Evolutionary conservation across 1,140 invertebrate species (phyloP).

Genomic region (Theocolax elegans): DNA sequence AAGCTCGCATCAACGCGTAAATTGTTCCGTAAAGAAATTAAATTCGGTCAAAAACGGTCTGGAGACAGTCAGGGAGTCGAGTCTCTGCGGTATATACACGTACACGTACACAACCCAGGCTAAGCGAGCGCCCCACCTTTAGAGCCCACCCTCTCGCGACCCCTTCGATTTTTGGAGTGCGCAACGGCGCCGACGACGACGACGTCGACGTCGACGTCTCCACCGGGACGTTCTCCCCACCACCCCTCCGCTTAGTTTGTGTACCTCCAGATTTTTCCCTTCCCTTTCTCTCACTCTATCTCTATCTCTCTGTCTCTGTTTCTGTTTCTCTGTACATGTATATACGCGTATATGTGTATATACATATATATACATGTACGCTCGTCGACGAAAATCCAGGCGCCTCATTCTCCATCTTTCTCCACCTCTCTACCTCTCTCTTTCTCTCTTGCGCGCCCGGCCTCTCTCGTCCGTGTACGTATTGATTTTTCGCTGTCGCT

Average conservation of each 20-base stretch:
- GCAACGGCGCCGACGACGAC: not conserved
- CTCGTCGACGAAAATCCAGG: not conserved
- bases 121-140: no score
- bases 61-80: no score
- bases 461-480: conserved; percentile 10
- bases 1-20: no score
- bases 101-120: not conserved
- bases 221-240: not conserved
- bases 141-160: not conserved
- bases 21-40: no score
- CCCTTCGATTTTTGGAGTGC: conserved; percentile 17
- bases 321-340: not conserved
- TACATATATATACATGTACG: not conserved
- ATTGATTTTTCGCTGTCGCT: conserved; percentile 39
- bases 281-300: not conserved
- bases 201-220: conserved; percentile 22
- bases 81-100: not conserved
- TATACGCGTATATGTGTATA: not conserved
- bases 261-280: not conserved
- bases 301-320: not conserved
- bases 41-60: no score
- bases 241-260: not conserved
- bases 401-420: conserved; percentile 17
- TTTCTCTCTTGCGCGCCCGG: conserved; percentile 23
- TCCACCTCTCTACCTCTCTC: conserved; percentile 16